Percentiles rank a stretch among this genome's conserved stretches.
Conservation (phyloP, 2,797 vertebrate genomes). For the Rhincodon typus region DNA sequence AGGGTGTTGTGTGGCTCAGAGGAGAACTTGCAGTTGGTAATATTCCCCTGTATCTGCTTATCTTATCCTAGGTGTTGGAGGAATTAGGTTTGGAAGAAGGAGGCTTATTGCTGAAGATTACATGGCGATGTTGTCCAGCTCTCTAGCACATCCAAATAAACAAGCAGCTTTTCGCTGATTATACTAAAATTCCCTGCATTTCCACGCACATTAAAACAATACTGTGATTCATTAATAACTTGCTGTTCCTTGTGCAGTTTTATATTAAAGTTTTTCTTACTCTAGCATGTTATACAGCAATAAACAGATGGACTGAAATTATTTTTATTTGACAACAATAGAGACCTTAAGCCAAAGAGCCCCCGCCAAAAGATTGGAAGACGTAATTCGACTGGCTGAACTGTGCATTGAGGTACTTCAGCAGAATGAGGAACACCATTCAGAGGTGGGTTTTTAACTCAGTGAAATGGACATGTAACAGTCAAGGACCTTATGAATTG, state of each 20-base stretch:
- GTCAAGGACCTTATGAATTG: background rate
- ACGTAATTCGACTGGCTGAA: constrained; percentile 82
- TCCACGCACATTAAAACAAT: background rate
- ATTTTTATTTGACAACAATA: constrained; percentile 44
- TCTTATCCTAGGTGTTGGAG: background rate
- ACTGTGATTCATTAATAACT: too few relatives aligned
- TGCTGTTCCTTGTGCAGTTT: background rate
- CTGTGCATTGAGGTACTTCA: constrained; percentile 91
- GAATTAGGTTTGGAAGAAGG: background rate
- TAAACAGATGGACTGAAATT: background rate
- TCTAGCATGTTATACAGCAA: background rate
- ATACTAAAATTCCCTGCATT: background rate
- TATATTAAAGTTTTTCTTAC: background rate
- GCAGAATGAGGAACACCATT: constrained; percentile 94
- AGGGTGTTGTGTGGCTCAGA: background rate
- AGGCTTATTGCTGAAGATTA: background rate
- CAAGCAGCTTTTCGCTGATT: background rate
- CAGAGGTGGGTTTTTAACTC: constrained; percentile 67
- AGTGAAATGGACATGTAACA: background rate
- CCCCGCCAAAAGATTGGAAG: constrained; percentile 76
- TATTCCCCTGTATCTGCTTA: background rate
- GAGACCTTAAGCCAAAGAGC: constrained; percentile 68
- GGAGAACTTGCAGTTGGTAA: background rate
- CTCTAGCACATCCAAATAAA: background rate
- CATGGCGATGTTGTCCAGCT: background rate